Evolutionary conservation across 2,113 vertebrate species (phyloP).

Genomic region (Oryzias javanicus): DNA sequence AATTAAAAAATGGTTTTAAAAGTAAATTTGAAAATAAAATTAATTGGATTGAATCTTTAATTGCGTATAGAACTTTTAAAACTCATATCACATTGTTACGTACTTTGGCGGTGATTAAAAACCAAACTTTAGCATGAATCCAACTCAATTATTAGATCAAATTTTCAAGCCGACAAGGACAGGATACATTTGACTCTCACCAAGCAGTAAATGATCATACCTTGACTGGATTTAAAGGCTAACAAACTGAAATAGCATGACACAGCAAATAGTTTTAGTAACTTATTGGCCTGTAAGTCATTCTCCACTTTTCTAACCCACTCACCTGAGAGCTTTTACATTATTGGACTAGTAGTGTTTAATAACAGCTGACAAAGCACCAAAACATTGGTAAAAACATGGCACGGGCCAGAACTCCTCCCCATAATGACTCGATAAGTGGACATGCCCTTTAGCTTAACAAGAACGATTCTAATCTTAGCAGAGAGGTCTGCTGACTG

Average conservation of each 20-base stretch:
- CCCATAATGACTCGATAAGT: background rate
- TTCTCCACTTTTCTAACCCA: background rate
- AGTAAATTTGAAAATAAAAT: no score
- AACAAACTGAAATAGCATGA: background rate
- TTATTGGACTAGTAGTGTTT: background rate
- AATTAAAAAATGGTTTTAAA: no score
- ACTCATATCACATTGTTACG: no score
- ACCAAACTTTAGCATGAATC: no score
- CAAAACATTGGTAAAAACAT: background rate
- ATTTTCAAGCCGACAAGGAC: background rate
- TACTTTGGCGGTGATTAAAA: no score
- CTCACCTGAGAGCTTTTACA: background rate
- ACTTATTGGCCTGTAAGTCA: background rate
- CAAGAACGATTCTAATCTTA: slow-evolving; percentile 60
- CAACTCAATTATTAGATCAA: no score
- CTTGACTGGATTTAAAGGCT: background rate
- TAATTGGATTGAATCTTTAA: no score
- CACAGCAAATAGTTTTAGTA: background rate
- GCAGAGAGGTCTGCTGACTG: slow-evolving; percentile 53
- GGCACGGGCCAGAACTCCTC: background rate
- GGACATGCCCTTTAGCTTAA: slow-evolving; percentile 33
- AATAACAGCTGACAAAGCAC: background rate
- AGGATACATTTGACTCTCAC: background rate
- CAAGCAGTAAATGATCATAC: background rate
- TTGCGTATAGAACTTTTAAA: no score